These are phyloP conservation scores for Thera britannica DNA, from an alignment of 2,888 invertebrate species.

Conservation along the genomic window DNA sequence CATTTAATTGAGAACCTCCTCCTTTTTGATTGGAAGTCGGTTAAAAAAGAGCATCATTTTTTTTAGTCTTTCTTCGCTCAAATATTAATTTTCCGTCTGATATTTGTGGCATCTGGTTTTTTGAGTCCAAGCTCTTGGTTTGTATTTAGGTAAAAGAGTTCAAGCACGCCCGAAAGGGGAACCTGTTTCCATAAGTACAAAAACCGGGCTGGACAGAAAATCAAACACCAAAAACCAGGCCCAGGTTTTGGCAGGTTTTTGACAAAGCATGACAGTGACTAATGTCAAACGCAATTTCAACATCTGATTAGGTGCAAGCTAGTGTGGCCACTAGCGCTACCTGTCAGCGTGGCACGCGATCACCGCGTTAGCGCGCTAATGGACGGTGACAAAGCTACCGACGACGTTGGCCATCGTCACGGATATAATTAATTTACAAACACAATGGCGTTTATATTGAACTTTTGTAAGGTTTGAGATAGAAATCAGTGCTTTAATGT, in stretches of 20 bases:
- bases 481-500: slow-evolving; percentile 20
- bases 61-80: too few species aligned
- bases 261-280: slow-evolving; percentile 3
- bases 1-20: too few species aligned
- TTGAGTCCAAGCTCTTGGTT: too few species aligned
- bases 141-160: too few species aligned
- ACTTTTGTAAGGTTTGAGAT: slow-evolving; percentile 26
- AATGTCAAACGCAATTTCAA: slow-evolving; percentile 29
- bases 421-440: slow-evolving; percentile 45
- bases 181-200: too few species aligned
- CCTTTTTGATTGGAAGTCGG: too few species aligned
- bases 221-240: too few species aligned
- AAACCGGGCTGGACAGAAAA: too few species aligned
- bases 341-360: slow-evolving; percentile 32
- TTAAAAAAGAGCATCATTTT: too few species aligned
- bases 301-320: slow-evolving; percentile 22
- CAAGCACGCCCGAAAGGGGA: too few species aligned
- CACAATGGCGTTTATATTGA: slow-evolving; percentile 34
- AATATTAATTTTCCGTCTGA: too few species aligned
- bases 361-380: slow-evolving; percentile 31
- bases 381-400: slow-evolving; percentile 36
- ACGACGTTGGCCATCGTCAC: slow-evolving; percentile 38
- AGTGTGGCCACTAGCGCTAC: slow-evolving; percentile 14
- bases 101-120: too few species aligned
- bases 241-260: not conserved